Percentiles rank a stretch among this genome's conserved stretches.
These are phyloP conservation scores for Lichenostomus cassidix DNA, from an alignment of 2,113 vertebrate species.

Conservation along the genomic window DNA sequence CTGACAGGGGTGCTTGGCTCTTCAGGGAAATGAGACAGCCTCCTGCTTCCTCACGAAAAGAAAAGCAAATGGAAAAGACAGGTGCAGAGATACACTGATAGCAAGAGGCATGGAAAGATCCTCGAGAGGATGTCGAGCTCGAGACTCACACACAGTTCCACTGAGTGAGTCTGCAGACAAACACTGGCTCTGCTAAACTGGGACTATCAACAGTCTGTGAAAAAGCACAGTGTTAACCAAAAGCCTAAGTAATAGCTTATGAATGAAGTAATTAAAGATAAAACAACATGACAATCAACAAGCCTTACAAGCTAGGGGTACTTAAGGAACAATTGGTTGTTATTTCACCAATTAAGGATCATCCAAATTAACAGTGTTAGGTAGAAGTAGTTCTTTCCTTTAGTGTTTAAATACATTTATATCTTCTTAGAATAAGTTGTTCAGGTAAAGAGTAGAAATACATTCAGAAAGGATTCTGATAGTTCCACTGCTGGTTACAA, in stretches of 20 bases:
- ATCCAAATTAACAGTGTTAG: not conserved
- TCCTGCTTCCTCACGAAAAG: not conserved
- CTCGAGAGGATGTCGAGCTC: accelerated
- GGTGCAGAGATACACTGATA: not conserved
- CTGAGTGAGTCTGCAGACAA: not conserved
- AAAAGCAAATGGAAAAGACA: not conserved
- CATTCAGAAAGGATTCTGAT: not conserved
- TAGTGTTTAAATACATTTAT: not conserved
- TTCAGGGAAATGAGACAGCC: not conserved
- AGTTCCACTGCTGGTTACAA: not conserved
- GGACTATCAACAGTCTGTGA: not conserved
- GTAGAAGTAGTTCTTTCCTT: not conserved
- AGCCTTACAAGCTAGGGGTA: not conserved
- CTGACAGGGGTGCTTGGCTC: not conserved
- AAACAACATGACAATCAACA: not conserved
- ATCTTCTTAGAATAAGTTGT: not conserved
- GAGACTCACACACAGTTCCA: not conserved
- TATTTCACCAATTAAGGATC: not conserved
- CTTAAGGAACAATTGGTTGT: not conserved
- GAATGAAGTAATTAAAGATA: not conserved
- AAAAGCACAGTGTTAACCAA: not conserved
- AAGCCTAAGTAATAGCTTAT: not conserved
- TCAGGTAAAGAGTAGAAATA: not conserved
- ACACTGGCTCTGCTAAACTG: not conserved
- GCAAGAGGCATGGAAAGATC: not conserved